phyloP scores from a whole-genome alignment of 1,140 invertebrate species.

The Dendroctonus valens region DNA sequence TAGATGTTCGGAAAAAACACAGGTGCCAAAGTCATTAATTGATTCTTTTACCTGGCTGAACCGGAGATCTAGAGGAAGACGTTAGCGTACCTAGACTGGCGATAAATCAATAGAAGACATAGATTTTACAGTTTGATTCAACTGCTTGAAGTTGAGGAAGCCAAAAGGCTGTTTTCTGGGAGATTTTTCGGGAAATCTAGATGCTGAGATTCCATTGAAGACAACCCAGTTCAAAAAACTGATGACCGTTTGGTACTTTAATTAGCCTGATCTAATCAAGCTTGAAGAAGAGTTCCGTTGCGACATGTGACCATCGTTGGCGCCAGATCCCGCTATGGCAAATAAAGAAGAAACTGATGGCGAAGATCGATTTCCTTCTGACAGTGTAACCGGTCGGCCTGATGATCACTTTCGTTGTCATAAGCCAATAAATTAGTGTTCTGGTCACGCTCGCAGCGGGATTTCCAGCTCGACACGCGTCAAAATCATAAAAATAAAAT shows the following conservation, averaged over 20 bases:
- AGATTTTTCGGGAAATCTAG: no score
- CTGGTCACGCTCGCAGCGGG: slow-evolving; percentile 13
- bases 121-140: no score
- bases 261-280: no score
- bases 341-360: not conserved
- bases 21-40: slow-evolving; percentile 22
- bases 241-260: no score
- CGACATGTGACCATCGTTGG: not conserved
- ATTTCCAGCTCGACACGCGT: slow-evolving; percentile 12
- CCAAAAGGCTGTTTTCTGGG: no score
- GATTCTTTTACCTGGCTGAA: slow-evolving; percentile 15
- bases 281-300: no score
- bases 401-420: slow-evolving; percentile 7
- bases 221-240: no score
- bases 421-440: slow-evolving; percentile 20
- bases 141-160: no score
- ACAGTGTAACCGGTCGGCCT: slow-evolving; percentile 6
- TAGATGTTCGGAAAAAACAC: slow-evolving; percentile 8
- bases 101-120: no score
- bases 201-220: no score
- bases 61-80: no score
- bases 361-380: slow-evolving; percentile 14
- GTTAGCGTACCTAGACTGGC: no score
- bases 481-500: slow-evolving; percentile 12
- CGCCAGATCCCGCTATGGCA: not conserved